Base-by-base conservation (phyloP, 23 tunicate species). In the Halocynthia aurantium region DNA sequence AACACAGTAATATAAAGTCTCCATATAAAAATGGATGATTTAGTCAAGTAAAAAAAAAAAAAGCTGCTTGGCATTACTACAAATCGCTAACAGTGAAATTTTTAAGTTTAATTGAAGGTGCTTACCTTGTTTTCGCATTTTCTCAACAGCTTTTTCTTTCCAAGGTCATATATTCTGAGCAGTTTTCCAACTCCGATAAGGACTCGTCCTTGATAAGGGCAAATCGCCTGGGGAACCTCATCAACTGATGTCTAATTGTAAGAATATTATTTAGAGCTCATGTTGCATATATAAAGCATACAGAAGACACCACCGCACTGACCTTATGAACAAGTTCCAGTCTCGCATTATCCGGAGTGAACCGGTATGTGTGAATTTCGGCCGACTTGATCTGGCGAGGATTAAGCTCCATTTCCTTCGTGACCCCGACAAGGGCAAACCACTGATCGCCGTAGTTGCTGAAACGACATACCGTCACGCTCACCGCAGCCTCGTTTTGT, bases 51-150 rank as follows among this genome's bases (percentile, higher is more conserved):
- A n/a, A n/a, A n/a, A n/a, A n/a, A n/a, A n/a, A n/a, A n/a, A n/a
- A n/a, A n/a, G n/a, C n/a, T n/a, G n/a, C n/a, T n/a, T n/a, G n/a
- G n/a, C n/a, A n/a, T n/a, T n/a, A 31, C 44, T 31, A 2, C 44
- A 31, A 31, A 31, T 31, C 44, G 44, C 44, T 31, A 31, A 31
- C 44, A 31, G 44, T 31, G 44, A 31, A 31, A 31, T 1, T 31
- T 31, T 31, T 31, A 31, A n/a, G n/a, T n/a, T 4, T 31, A 31
- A 31, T 31, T 31, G 1, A 31, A 31, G 44, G 44, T 31, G 21
- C 77, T 70, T 22, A 92, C 98, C 92, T 92, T 92, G 55, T 88
- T 88, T 62, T 94, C 99, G 56, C 99, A 94, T 62, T 94, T 94
- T 62, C 95, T 69, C 49, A 94, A 84, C 77, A 94, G 67, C 68